Base-by-base conservation (phyloP, 2,888 invertebrate species). In the Helleia helle region DNA sequence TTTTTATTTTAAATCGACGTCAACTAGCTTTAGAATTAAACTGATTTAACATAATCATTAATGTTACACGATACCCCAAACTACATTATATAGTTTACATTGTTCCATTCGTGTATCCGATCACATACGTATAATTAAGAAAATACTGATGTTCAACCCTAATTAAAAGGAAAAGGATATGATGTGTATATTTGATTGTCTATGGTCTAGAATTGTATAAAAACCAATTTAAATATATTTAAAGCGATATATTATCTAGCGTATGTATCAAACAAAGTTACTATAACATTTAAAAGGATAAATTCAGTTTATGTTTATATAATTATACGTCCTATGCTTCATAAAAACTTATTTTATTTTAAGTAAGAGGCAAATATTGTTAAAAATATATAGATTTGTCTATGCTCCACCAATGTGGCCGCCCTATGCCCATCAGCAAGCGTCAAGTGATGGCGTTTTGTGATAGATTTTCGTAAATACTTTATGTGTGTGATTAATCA, bases 341-440 rank as follows among this genome's bases (percentile, higher is more conserved):
- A 15, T 14, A 28, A 36, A 43, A 22, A 12, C 3, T 24, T 25
- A 13, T 34, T 22, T 36, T 36, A 36, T 44, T 36, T 8, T 14
- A 40, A 29, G 13, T 28, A 31, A 9, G 13, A 22, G 22, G 14
- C 14, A 24, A 29, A 18, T n/a, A n/a, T n/a, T 22, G 26, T 13
- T 11, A 31, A 6, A 30, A 40, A 38, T 29, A 38, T 24, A 39
- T 22, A 34, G 39, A 41, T 50, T 71, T 64, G 73, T 74, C 76
- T 83, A 80, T 80, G 72, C 61, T 56, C 61, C 79, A 80, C 69
- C 71, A 84, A 84, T 72, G 75, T 84, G 83, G 83, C 83, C 68
- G 63, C 67, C n/a, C n/a, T n/a, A n/a, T n/a, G n/a, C n/a, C 53
- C 53, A 54, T 47, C 58, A 63, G 59, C 61, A 59, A 72, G 77